Evolutionary conservation across 2,797 vertebrate species (phyloP), one percentile per base, ranked within the genome.

Genomic region (Sebastes dallii): DNA sequence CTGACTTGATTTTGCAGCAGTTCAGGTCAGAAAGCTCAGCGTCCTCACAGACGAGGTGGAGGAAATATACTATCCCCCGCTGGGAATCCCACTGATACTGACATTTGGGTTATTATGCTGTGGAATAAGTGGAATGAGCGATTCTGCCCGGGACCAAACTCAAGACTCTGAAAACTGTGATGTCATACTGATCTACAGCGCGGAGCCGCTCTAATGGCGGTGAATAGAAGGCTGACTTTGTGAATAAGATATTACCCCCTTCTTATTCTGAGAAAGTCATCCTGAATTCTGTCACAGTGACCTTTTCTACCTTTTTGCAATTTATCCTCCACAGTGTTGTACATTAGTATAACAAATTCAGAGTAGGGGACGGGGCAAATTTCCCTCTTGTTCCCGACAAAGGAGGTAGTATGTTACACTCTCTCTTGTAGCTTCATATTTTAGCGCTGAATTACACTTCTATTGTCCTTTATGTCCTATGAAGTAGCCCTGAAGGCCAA

Each of bases 281-380:
- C 70, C 73, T 46, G 70, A 75, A 83, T 81, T 54, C 66, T 88
- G 81, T 89, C 85, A 83, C 52, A 16, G 58, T 80, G 83, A 87
- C 86, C 85, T 84, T 81, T 90, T 70, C 78, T 65, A 71, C 73
- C 71, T 74, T 74, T 80, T 80, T 46, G 32, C 56, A 83, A 73
- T 86, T 80, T 74, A 84, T 85, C 67, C 71, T 82, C 74, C 6
- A 20, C 54, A 27, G 67, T 68, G 60, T 79, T 80, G 65, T 75
- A 83, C 59, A 72, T 86, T 73, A 66, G 52, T 72, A 10, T 76
- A 77, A 80, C 73, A 80, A 71, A 86, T 83, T 77, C 62, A 83
- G 50, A 85, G 83, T 55, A 80, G 77, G 18, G 14, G 42, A 36
- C 32, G 50, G 5, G 10, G 30, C 27, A 75, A 52, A 68, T 82